These are phyloP conservation scores for Cossypha niveicapilla DNA, from an alignment of 2,797 vertebrate species.

Conservation along the genomic window DNA sequence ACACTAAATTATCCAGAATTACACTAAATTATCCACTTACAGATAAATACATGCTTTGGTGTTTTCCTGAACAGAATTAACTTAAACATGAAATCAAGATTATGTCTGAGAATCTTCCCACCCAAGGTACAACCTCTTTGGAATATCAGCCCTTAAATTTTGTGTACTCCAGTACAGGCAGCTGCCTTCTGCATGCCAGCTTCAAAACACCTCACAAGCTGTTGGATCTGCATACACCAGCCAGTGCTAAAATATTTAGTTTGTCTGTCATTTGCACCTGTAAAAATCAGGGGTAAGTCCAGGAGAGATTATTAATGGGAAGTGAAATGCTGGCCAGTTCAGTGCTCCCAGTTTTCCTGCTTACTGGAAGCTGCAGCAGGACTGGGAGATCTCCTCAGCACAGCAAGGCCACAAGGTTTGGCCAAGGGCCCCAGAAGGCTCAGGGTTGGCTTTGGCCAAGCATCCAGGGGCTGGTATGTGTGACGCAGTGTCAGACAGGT, in stretches of 20 bases:
- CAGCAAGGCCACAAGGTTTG: not conserved
- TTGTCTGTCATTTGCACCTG: not conserved
- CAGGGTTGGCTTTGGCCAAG: not conserved
- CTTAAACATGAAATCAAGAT: not conserved
- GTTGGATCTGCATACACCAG: not conserved
- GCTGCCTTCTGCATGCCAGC: not conserved
- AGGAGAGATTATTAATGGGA: not conserved
- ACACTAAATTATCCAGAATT: not conserved
- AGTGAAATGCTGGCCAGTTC: not conserved
- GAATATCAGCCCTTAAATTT: not conserved
- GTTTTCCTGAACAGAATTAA: not conserved
- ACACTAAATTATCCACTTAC: not conserved
- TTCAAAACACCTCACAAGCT: not conserved
- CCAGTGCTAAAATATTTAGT: not conserved
- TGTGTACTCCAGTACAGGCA: not conserved
- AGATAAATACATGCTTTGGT: not conserved
- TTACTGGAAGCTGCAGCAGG: not conserved
- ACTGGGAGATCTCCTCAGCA: not conserved
- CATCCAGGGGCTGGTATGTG: not conserved
- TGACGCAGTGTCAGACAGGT: not conserved
- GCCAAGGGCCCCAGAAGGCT: not conserved
- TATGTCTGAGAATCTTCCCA: not conserved
- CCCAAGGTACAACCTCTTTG: not conserved
- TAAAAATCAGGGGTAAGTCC: not conserved
- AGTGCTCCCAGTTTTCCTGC: not conserved